phyloP scores from a whole-genome alignment of 2,113 vertebrate genomes.

The Calidris pugnax region DNA sequence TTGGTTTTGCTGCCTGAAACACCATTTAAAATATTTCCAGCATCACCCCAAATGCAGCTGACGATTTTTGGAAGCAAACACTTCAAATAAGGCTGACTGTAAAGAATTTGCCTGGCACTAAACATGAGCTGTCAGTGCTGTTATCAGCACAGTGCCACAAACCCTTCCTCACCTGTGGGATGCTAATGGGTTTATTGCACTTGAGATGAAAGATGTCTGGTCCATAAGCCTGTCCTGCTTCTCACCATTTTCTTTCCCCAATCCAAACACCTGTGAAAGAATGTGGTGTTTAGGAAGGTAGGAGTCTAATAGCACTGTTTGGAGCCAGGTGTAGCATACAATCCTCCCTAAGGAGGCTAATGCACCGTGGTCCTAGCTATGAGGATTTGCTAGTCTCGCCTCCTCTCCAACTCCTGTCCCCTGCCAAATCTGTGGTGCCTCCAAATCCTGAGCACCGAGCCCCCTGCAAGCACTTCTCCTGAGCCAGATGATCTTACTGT shows the following conservation, averaged over 20 bases:
- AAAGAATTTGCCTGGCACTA: slow-evolving; percentile 12
- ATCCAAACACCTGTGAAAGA: neutral
- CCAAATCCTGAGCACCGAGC: neutral
- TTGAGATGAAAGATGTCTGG: neutral
- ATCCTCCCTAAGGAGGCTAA: neutral
- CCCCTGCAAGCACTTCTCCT: neutral
- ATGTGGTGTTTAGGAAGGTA: neutral
- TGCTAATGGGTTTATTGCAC: neutral
- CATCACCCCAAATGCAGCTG: neutral
- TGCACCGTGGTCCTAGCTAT: neutral
- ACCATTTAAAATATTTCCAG: neutral
- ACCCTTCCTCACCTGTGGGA: neutral
- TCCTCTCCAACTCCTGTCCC: neutral
- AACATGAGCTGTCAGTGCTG: neutral
- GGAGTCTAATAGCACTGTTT: neutral
- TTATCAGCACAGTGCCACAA: slow-evolving; percentile 1
- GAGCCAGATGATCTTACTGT: neutral
- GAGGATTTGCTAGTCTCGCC: neutral
- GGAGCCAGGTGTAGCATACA: neutral
- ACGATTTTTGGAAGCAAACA: neutral
- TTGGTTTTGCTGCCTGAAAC: neutral
- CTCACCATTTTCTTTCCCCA: neutral
- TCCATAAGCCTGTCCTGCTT: neutral
- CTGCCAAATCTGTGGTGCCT: neutral
- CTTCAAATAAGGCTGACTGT: neutral